Evolutionary conservation across 2,797 vertebrate species (phyloP), one percentile per base, ranked within the genome.

Genomic region (Parotocinclus haroldoi): DNA sequence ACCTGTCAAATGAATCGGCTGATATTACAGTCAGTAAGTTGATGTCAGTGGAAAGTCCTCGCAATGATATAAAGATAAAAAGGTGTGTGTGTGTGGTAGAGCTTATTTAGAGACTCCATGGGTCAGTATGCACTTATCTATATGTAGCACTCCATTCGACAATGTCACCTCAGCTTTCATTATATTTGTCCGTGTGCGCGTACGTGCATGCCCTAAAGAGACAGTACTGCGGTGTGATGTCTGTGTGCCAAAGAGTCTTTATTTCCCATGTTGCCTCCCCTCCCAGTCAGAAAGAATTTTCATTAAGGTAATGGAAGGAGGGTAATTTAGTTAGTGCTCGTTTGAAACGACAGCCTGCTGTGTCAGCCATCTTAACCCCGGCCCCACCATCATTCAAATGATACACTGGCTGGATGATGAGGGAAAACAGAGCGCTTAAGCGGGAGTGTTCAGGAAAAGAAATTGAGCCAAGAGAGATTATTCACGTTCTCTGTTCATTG

Each of bases 321-420:
- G 81, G 84, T 89, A 89, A 91, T 90, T 88, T 85, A 88, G 84
- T 91, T 87, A 87, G 84, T 76, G 57, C 82, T 76, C 52, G 76
- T 80, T 75, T 84, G 78, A 87, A 85, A 85, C 79, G 85, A 86
- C 81, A 85, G 85, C 79, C 81, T 60, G 79, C 88, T 88, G 85
- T 82, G 85, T 90, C 88, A 90, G 88, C 84, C 82, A 69, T 81
- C 63, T 65, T 71, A 68, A 65, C 58, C 72, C 65, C 54, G 46
- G 64, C 69, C 76, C 66, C 44, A 51, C 69, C 70, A 76, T 78
- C 73, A 76, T 70, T 60, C 63, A 66, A 62, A 63, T 69, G 68
- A 63, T 77, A 76, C 61, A 69, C 69, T 66, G 51, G 58, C 50
- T 61, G 64, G 55, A 66, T 73, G 73, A 77, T 71, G 27, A 27